phyloP scores from a whole-genome alignment of 2,888 invertebrate species.

The Bibio marci region DNA sequence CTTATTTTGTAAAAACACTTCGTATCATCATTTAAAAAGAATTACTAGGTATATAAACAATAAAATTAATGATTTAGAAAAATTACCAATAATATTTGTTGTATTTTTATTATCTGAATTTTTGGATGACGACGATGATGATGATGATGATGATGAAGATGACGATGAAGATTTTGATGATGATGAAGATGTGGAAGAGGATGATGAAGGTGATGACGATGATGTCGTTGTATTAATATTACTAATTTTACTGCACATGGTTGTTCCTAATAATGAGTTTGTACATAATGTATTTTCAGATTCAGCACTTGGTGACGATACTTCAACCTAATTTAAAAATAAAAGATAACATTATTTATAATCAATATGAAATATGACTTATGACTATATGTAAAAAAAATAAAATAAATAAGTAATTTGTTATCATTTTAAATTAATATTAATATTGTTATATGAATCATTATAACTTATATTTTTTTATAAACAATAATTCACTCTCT shows the following conservation, averaged over 20 bases:
- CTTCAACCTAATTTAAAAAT: slow-evolving; percentile 25
- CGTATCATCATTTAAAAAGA: too few relatives aligned
- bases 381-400: too few relatives aligned
- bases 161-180: slow-evolving; percentile 5
- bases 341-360: not conserved
- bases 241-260: slow-evolving; percentile 29
- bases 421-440: too few relatives aligned
- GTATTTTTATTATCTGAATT: slow-evolving; percentile 10
- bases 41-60: too few relatives aligned
- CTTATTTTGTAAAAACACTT: too few relatives aligned
- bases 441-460: too few relatives aligned
- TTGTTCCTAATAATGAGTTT: slow-evolving; percentile 27
- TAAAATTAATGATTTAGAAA: not conserved
- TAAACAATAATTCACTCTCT: too few relatives aligned
- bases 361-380: too few relatives aligned
- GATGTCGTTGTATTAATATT: slow-evolving; percentile 6
- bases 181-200: not conserved
- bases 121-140: slow-evolving; percentile 5
- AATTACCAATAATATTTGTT: slow-evolving; percentile 6
- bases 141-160: not conserved
- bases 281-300: slow-evolving; percentile 29
- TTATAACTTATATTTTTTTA: slow-evolving; percentile 2
- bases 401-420: too few relatives aligned
- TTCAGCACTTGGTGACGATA: slow-evolving; percentile 30
- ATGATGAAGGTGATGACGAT: slow-evolving; percentile 6